A percentile compares a stretch with the other conserved stretches of the same genome.
phyloP scores from a whole-genome alignment of 2,113 vertebrate genomes.

The Hystrix cristata region DNA sequence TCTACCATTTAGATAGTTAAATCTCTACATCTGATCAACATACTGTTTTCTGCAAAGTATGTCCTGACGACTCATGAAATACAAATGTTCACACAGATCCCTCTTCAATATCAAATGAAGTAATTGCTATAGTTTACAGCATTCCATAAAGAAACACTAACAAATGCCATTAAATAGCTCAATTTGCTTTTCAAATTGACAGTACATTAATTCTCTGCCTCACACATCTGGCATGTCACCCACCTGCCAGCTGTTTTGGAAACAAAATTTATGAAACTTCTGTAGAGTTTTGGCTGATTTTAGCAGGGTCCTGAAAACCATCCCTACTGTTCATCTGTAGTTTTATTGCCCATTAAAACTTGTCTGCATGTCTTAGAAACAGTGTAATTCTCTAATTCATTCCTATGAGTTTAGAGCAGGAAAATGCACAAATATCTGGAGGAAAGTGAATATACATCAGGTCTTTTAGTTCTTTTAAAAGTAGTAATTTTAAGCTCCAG shows the following conservation, averaged over 20 bases:
- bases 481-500: background rate
- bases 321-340: background rate
- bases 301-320: background rate
- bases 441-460: background rate
- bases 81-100: background rate
- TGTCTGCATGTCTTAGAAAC: background rate
- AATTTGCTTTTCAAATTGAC: background rate
- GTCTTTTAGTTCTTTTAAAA: background rate
- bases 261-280: slow-evolving; percentile 1
- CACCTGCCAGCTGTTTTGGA: background rate
- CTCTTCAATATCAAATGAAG: background rate
- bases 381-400: background rate
- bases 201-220: background rate
- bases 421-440: background rate
- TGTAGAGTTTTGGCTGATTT: background rate
- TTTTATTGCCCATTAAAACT: slow-evolving; percentile 24
- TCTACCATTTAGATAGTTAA: background rate
- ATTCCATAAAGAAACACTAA: background rate
- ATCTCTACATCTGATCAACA: background rate
- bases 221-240: background rate
- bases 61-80: background rate
- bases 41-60: background rate
- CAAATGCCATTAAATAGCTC: background rate
- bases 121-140: background rate
- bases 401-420: background rate